Base-by-base conservation (phyloP, 2,113 vertebrate species). In the Boulengeromyrus knoepffleri region DNA sequence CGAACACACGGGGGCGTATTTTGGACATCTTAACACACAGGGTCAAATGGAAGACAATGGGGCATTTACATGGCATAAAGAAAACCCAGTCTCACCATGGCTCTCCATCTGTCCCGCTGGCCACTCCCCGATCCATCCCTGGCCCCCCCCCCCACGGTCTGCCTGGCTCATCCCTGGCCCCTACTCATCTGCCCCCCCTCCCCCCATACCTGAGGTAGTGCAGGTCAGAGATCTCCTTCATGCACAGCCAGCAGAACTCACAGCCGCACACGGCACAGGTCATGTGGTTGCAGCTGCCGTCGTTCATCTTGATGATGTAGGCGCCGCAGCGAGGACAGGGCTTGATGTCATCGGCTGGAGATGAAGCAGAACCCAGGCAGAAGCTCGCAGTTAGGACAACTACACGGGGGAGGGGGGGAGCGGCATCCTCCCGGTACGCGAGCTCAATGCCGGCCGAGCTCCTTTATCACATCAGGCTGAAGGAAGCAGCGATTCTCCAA, bases 281-380 rank as follows among this genome's bases (percentile, higher is more conserved):
- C 98, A 99, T 99, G 95, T 99, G 98, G 94, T 99, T 99, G 88
- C 98, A 99, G 96, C 98, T 99, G 31, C 98, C 98, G 0, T 99
- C 98, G 46, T 99, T 99, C 98, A 99, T 99, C 96, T 99, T 99
- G 96, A 99, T 99, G 95, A 99, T 99, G 93, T 98, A 99, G 0
- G 98, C 98, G 5, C 98, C 98, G 88, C 98, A 99, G 80, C 98
- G 97, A 0, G 98, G 98, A 88, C 98, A 99, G 0, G 98, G 98
- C 95, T 99, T 99, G 96, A 99, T 99, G 95, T 99, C 98, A 92
- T 99, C 98, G 12, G 97, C 97, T 98, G 91, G 1, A 1, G 45
- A 36, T 85, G 49, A 21, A 89, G 56, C 24, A 12, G 7, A 47
- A 56, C 10, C 9, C 24, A 42, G 80, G 24, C 39, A 88, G 87